Percentiles rank a stretch among this genome's conserved stretches.
Conservation (phyloP, 2,113 vertebrate genomes). For the Grantiella picta region DNA sequence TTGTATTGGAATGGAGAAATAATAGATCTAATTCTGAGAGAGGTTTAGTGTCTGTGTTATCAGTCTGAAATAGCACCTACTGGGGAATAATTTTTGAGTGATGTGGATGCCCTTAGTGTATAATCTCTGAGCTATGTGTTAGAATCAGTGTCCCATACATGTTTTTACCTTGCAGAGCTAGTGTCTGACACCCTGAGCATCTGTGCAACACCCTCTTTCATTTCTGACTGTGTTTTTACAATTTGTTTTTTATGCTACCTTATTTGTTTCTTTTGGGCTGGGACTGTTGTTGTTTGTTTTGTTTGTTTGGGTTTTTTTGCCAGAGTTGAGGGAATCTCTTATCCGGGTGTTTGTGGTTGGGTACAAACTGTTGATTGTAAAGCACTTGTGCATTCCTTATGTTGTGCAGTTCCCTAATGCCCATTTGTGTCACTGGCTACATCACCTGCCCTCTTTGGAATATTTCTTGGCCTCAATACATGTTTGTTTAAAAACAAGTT, state of each 20-base stretch:
- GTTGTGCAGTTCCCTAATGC: not conserved
- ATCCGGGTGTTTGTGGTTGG: not conserved
- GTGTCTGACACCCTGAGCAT: not conserved
- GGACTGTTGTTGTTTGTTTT: not conserved
- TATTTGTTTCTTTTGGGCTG: not conserved
- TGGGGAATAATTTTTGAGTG: not conserved
- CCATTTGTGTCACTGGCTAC: not conserved
- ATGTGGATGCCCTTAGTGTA: not conserved
- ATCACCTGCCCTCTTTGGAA: not conserved
- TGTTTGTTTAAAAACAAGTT: not conserved
- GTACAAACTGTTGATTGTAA: not conserved
- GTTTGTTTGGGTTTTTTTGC: not conserved
- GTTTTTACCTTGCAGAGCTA: not conserved
- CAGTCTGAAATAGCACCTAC: not conserved
- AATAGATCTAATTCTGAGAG: not conserved
- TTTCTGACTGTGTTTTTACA: not conserved
- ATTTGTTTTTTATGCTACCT: not conserved
- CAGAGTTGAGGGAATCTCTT: not conserved
- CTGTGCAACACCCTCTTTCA: not conserved
- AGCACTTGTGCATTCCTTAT: not conserved
- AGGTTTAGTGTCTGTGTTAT: not conserved
- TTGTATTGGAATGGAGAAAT: not conserved
- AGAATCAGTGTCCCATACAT: not conserved
- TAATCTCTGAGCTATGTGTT: not conserved
- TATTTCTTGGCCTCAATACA: not conserved